Evolutionary conservation across 2,888 invertebrate species (phyloP).

Genomic region (Drosophila buzzatii): DNA sequence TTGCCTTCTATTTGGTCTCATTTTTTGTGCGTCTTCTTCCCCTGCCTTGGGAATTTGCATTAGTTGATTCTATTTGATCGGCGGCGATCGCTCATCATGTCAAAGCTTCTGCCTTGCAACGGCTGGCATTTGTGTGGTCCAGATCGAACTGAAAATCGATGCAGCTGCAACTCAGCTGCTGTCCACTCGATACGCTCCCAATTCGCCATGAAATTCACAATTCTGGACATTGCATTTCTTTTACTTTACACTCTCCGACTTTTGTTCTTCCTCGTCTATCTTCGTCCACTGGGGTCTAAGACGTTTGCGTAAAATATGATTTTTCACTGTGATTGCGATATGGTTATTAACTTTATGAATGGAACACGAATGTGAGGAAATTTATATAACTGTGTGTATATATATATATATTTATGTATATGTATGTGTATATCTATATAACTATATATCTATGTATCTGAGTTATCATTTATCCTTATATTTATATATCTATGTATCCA

Average conservation of each 20-base stretch:
- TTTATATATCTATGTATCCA: neutral
- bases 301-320: constrained; percentile 45
- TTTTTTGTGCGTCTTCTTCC: neutral
- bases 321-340: constrained; percentile 17
- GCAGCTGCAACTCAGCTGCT: constrained; percentile 59
- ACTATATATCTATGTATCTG: neutral
- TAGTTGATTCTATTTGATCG: neutral
- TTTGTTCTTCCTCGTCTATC: constrained; percentile 1
- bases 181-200: constrained; percentile 56
- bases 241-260: constrained; percentile 6
- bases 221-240: constrained; percentile 53
- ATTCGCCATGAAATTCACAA: constrained; percentile 71
- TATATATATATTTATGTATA: neutral
- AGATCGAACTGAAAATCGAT: neutral
- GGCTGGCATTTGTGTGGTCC: neutral
- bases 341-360: constrained; percentile 32
- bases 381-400: neutral
- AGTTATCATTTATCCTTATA: too few relatives aligned
- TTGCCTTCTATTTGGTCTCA: neutral
- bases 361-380: neutral
- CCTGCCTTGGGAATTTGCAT: constrained; percentile 48
- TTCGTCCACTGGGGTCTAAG: constrained; percentile 13
- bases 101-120: constrained; percentile 38
- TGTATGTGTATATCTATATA: neutral
- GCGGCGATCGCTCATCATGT: constrained; percentile 36